Percentiles rank a stretch among this genome's conserved stretches.
phyloP scores from a whole-genome alignment of 2,797 vertebrate genomes.

The Danio aesculapii region DNA sequence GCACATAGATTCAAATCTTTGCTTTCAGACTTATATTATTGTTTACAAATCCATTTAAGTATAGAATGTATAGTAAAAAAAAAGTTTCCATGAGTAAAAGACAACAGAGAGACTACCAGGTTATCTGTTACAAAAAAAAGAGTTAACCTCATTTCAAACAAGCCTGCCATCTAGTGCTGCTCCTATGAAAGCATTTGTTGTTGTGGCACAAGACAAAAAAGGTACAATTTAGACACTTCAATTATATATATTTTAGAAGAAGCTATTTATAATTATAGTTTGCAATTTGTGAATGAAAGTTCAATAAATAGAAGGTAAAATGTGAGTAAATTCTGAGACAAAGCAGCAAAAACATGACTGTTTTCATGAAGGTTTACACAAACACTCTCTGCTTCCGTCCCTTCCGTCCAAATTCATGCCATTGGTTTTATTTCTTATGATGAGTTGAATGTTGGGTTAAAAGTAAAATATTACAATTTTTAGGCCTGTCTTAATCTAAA shows the following conservation, averaged over 20 bases:
- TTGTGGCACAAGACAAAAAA: slow-evolving; percentile 8
- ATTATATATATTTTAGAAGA: not conserved
- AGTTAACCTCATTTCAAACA: slow-evolving; percentile 36
- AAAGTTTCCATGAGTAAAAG: slow-evolving; percentile 3
- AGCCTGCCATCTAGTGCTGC: slow-evolving; percentile 62
- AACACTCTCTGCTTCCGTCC: not conserved
- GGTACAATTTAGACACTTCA: not conserved
- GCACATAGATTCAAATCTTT: not conserved
- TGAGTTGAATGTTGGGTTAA: no score
- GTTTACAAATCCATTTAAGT: not conserved
- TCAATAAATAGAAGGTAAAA: not conserved
- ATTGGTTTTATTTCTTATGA: slow-evolving; percentile 3
- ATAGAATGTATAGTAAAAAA: not conserved
- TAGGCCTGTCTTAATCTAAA: no score
- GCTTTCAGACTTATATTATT: not conserved
- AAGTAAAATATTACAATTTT: no score
- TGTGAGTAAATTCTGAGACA: not conserved
- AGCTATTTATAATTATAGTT: not conserved
- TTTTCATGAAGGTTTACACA: slow-evolving; percentile 1
- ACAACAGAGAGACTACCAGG: not conserved
- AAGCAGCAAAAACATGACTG: not conserved
- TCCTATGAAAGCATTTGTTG: slow-evolving; percentile 21
- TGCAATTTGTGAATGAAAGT: not conserved
- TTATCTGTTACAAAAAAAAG: not conserved
- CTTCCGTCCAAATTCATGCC: no score